Evolutionary conservation across 2,113 vertebrate species (phyloP), one percentile per base, ranked within the genome.

Genomic region (Terrapene triunguis): DNA sequence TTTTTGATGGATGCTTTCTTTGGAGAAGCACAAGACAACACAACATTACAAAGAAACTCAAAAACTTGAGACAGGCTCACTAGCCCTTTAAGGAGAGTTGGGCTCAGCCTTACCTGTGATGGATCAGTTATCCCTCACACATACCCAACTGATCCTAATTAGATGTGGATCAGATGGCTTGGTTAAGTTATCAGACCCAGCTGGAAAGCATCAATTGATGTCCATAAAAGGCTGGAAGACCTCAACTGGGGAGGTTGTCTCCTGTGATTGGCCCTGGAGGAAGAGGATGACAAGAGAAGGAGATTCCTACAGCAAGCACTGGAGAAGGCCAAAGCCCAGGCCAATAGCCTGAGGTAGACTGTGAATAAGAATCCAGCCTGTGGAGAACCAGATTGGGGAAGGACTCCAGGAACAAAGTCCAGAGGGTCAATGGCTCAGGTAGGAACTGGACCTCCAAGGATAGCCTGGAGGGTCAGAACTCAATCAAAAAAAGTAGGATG

Each of bases 1-100:
- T 57, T 94, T 82, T 8, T 48, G 27, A 95, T 85, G 9, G 24
- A 82, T 62, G 44, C 44, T 57, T 87, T 87, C 38, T 44, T 76
- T 44, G 35, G 32, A 62, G 29, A 96, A 24, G 21, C 27, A 69
- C 88, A 88, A 96, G 9, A 69, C 55, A 97, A 89, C 25, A 80
- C 82, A 93, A 86, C 35, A 82, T 0, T 1, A 89, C 24, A 24
- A 57, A 57, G 53, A 83, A 55, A 19, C 80, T 82, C 4, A 96
- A 94, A n/a, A 88, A 53, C 22, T 93, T 87, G 62, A 5, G 80
- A 76, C 22, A 76, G 72, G 10, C 72, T 42, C 24, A 44, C 19
- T 24, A 24, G 38, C 10, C 24, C 42, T 76, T 44, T 74, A 69
- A n/a, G 35, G 16, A 19, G 32, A n/a, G 62, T 19, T 69, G 35